These are phyloP conservation scores for Zygogramma bicolorata DNA, from an alignment of 2,888 invertebrate genomes.

Conservation along the genomic window DNA sequence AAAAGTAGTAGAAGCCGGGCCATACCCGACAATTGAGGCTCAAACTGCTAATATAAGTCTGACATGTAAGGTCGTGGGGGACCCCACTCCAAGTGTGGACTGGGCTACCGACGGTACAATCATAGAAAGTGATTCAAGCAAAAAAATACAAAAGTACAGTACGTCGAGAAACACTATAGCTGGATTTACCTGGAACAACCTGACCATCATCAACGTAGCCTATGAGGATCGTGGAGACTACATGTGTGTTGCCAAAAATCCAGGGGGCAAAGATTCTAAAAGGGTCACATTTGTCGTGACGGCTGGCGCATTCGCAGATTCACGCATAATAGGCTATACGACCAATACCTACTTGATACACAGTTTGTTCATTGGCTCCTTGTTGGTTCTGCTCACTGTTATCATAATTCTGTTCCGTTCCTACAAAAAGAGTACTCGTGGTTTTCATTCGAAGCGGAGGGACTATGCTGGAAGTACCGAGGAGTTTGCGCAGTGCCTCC, in stretches of 20 bases:
- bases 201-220: constrained; percentile 69
- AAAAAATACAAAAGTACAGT: constrained; percentile 66
- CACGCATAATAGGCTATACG: constrained; percentile 48
- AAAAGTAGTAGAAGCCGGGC: constrained; percentile 72
- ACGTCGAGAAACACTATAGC: constrained; percentile 55
- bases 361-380: constrained; percentile 67
- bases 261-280: constrained; percentile 82
- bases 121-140: constrained; percentile 69
- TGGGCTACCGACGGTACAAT: constrained; percentile 79
- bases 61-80: constrained; percentile 78
- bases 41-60: constrained; percentile 77
- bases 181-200: constrained; percentile 71
- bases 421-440: constrained; percentile 57
- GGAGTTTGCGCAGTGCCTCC: constrained; percentile 77
- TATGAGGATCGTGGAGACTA: constrained; percentile 70
- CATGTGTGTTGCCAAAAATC: constrained; percentile 83
- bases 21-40: constrained; percentile 67
- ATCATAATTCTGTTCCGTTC: constrained; percentile 64
- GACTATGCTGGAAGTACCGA: constrained; percentile 58
- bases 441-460: constrained; percentile 54
- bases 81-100: constrained; percentile 81
- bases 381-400: constrained; percentile 67
- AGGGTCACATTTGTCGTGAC: constrained; percentile 75
- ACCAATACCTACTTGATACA: constrained; percentile 68
- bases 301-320: constrained; percentile 57